phyloP scores from a whole-genome alignment of 2,113 vertebrate genomes.

The Nothocercus nigrocapillus region DNA sequence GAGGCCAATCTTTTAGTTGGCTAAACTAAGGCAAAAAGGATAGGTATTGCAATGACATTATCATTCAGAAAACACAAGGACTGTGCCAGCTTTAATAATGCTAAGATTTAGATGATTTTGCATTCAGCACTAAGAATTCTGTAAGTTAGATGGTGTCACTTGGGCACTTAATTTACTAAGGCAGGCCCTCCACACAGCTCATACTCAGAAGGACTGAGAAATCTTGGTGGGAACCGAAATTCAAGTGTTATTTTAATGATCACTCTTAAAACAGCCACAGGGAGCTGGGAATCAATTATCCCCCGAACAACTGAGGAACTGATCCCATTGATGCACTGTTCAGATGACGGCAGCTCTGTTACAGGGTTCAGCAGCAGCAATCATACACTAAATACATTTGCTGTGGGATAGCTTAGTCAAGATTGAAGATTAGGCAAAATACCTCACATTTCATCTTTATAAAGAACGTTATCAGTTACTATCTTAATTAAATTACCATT shows the following conservation, averaged over 20 bases:
- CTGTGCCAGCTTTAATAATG: background rate
- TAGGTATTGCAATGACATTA: background rate
- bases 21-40: background rate
- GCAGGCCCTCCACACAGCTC: background rate
- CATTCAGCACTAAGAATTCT: slow-evolving; percentile 1
- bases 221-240: background rate
- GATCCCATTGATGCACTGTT: background rate
- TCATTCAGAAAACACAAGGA: background rate
- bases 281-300: background rate
- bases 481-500: background rate
- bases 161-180: background rate
- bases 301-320: background rate
- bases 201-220: background rate
- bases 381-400: background rate
- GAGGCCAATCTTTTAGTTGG: background rate
- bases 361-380: background rate
- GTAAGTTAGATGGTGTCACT: background rate
- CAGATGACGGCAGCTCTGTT: background rate
- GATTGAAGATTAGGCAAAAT: background rate
- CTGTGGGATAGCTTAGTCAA: background rate
- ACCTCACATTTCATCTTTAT: background rate
- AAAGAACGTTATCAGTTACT: background rate
- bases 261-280: background rate
- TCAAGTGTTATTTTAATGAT: background rate
- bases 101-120: background rate